Evolutionary conservation across 2,888 invertebrate genomes (phyloP), one percentile per base, ranked within the genome.

Genomic region (Plebejus argus): DNA sequence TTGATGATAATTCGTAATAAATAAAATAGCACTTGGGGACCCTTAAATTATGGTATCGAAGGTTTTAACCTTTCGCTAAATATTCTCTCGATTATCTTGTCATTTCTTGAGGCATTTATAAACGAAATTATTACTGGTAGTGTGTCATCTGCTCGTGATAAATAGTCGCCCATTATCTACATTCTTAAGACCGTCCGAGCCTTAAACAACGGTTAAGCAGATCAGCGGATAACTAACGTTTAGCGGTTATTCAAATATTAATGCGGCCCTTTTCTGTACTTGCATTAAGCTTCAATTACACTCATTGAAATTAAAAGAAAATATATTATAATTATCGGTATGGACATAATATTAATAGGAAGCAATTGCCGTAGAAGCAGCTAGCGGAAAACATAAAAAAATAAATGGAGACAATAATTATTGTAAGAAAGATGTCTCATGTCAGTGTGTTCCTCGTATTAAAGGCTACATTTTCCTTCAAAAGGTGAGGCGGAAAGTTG

Each of bases 101-200:
- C 71, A 72, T 72, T 72, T 39, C 70, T 72, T 72, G 39, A 45
- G 71, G n/a, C 71, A 45, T 72, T 72, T 72, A 72, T 66, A 28
- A 33, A 33, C 66, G 66, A 66, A 66, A 66, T 66, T 28, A 66
- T 66, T 33, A 28, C 66, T 66, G 66, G 20, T 20, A 61, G 10
- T 28, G 28, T 66, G 66, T 72, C 71, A 72, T 72, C 71, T 45
- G 71, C 71, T 23, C 7, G 45, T 72, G 71, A 72, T 39, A 45
- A 72, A 72, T 72, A 39, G 71, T 72, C 39, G 71, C 12, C 15
- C 28, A 66, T 66, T 66, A 66, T 66, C 28, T 66, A 66, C 66
- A 66, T 66, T 33, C 66, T 66, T 66, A 66, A 66, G 4, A 10
- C 61, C 23, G 12, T 66, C 23, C 12, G 28, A 15, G 66, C 23